Percentiles rank a stretch among this genome's conserved stretches.
These are phyloP conservation scores for Nymphalis urticae DNA, from an alignment of 2,888 invertebrate genomes.

Conservation along the genomic window DNA sequence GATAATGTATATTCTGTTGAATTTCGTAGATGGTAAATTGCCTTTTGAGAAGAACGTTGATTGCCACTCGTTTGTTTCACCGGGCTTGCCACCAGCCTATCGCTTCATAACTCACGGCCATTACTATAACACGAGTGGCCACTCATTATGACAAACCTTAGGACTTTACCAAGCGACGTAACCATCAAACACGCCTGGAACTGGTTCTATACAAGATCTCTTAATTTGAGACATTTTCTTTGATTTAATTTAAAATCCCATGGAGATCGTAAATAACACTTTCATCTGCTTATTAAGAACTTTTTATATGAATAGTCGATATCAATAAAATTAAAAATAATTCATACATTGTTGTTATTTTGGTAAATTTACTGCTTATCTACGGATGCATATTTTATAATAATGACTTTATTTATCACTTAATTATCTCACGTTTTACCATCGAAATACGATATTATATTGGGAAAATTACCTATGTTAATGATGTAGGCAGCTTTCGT, in stretches of 20 bases:
- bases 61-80: constrained; percentile 19
- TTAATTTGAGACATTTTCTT: constrained; percentile 35
- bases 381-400: background rate
- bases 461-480: constrained; percentile 8
- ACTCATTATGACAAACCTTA: constrained; percentile 39
- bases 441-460: background rate
- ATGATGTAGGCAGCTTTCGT: constrained; percentile 13
- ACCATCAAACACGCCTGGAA: constrained; percentile 29
- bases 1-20: constrained; percentile 43
- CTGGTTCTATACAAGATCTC: constrained; percentile 37
- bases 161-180: constrained; percentile 39
- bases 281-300: background rate
- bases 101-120: constrained; percentile 41
- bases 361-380: background rate
- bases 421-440: background rate
- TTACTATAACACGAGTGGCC: constrained; percentile 42
- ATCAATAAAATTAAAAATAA: background rate
- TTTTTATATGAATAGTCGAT: constrained; percentile 1
- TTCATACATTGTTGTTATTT: constrained; percentile 1
- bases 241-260: constrained; percentile 30
- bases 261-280: constrained; percentile 21
- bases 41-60: constrained; percentile 26
- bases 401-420: background rate
- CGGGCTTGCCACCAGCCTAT: constrained; percentile 22
- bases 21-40: constrained; percentile 17